A percentile compares a stretch with the other conserved stretches of the same genome.
Evolutionary conservation across 2,797 vertebrate genomes (phyloP).

Genomic region (Neopelma chrysocephalum): DNA sequence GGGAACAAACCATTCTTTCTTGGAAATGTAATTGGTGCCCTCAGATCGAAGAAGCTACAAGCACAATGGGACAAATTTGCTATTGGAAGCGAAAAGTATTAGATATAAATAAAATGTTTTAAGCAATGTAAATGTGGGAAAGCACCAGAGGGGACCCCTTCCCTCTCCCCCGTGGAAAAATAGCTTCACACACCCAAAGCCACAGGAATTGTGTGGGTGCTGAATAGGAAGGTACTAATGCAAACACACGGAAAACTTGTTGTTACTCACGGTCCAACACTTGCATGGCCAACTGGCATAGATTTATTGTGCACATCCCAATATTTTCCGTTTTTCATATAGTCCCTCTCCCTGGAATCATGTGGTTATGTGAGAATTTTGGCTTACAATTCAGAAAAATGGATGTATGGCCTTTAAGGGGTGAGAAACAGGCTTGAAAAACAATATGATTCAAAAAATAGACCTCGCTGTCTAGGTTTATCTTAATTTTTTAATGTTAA

Average conservation of each 20-base stretch:
- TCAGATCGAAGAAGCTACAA: not conserved
- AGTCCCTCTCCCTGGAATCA: conserved; percentile 31
- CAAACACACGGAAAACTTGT: conserved; percentile 27
- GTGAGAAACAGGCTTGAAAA: not conserved
- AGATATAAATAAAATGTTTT: conserved; percentile 30
- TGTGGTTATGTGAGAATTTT: not conserved
- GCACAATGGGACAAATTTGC: not conserved
- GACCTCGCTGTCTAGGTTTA: not conserved
- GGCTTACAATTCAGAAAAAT: not conserved
- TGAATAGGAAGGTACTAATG: conserved; percentile 58
- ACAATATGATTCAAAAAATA: not conserved
- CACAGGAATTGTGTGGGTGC: conserved; percentile 61
- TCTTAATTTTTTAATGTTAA: not conserved
- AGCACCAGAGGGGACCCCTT: conserved; percentile 27
- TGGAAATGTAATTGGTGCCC: not conserved
- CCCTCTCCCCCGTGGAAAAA: conserved; percentile 24
- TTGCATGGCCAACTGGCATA: not conserved
- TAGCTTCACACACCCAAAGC: conserved; percentile 59
- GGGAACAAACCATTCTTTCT: not conserved
- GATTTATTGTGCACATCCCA: not conserved
- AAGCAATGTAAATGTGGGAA: conserved; percentile 58
- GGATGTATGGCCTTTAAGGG: not conserved
- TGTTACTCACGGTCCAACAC: not conserved
- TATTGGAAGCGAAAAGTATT: not conserved
- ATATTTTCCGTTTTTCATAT: conserved; percentile 2